Evolutionary conservation across 2,797 vertebrate species (phyloP).

Genomic region (Vespertilio murinus): DNA sequence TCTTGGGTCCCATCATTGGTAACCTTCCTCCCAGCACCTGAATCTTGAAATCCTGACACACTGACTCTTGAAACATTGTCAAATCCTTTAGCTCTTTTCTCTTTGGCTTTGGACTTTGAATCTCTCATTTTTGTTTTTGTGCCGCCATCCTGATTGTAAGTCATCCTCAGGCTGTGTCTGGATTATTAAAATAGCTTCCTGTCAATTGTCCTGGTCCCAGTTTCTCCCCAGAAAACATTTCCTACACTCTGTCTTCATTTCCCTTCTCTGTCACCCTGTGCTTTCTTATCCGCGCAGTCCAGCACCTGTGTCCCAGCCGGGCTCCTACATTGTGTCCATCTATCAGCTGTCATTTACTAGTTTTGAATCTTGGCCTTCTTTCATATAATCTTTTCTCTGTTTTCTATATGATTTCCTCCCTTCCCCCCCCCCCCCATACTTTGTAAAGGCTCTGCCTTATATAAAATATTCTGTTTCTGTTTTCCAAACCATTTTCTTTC

Average conservation of each 20-base stretch:
- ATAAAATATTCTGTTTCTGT: conserved; percentile 32
- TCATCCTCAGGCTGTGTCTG: not conserved
- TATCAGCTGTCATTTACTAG: not conserved
- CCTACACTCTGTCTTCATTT: not conserved
- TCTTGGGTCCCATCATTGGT: not conserved
- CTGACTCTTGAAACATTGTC: not conserved
- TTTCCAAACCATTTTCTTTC: conserved; percentile 8
- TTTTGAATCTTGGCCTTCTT: not conserved
- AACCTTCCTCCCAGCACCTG: not conserved
- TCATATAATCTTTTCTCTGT: not conserved
- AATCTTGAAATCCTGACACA: not conserved
- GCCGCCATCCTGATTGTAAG: not conserved
- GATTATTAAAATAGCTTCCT: conserved; percentile 26
- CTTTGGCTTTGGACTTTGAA: conserved; percentile 10
- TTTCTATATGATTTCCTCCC: not conserved
- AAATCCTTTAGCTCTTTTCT: not conserved
- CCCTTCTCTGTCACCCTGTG: not conserved
- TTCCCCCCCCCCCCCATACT: not conserved
- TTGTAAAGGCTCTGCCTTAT: conserved; percentile 25
- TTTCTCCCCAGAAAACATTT: conserved; percentile 35
- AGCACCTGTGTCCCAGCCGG: not conserved
- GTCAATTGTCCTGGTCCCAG: not conserved
- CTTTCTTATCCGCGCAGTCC: conserved; percentile 10
- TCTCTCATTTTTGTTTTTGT: not conserved
- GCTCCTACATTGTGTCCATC: not conserved